Evolutionary conservation across 2,797 vertebrate species (phyloP), one percentile per base, ranked within the genome.

Genomic region (Gymnoscopelus braueri): DNA sequence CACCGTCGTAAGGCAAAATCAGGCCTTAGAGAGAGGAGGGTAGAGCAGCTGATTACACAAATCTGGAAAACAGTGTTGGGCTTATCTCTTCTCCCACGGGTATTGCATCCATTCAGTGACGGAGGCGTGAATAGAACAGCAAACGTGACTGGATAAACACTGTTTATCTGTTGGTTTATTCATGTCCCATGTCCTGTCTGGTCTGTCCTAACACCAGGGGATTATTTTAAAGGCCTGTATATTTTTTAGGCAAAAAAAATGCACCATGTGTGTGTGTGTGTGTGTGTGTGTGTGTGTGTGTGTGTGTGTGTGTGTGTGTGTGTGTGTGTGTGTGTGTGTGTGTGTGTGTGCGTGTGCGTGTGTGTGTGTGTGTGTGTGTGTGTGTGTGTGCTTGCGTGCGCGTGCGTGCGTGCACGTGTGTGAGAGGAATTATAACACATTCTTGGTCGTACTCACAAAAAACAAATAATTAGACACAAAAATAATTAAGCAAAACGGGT

Each of bases 121-220:
- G 5, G 48, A 63, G 14, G 55, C 48, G 26, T 56, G 26, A 69
- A 76, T 82, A 56, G n/a, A 57, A 55, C 26, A 58, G 75, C 60
- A 74, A 77, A 84, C 59, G 75, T 9, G 15, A 35, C n/a, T 15
- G 61, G 74, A 81, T 86, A 51, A 84, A 76, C 12, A 53, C 57
- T 57, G 39, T 80, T 82, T 77, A 77, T 74, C 63, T 72, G 8
- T 66, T 82, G 60, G 79, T 81, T 83, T 77, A 82, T 84, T 81
- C 66, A 82, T 76, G 71, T 64, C 71, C 53, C 51, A 32, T 19
- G 19, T 57, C 66, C 66, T 59, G 14, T 72, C 73, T 51, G 49
- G 61, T 69, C 32, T 67, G 69, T 58, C 26, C 8, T 26, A 76
- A 65, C 73, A 74, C 29, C 54, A 71, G 73, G 72, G 67, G 50